Percentiles rank a stretch among this genome's conserved stretches.
Conservation (phyloP, 2,888 invertebrate species). For the Apodemia hepburni region DNA sequence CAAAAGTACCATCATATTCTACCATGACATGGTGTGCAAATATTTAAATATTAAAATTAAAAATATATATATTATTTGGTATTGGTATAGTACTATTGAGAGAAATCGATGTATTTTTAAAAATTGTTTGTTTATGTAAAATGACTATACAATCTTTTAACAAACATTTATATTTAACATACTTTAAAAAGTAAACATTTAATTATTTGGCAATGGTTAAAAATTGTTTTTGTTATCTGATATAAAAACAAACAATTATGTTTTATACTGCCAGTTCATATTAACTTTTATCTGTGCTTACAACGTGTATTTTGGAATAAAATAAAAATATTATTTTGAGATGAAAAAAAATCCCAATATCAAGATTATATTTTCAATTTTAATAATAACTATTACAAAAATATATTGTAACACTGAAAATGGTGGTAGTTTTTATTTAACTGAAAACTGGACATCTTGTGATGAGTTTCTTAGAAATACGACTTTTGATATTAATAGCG, state of each 20-base stretch:
- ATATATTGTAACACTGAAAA: constrained; percentile 12
- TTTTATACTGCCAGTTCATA: not conserved
- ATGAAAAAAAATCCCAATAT: too few relatives aligned
- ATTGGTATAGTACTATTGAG: too few relatives aligned
- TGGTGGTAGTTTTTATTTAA: not conserved
- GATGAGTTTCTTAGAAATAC: constrained; percentile 46
- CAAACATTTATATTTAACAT: not conserved
- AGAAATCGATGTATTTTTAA: too few relatives aligned
- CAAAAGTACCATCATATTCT: too few relatives aligned
- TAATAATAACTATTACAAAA: not conserved
- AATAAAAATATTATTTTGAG: too few relatives aligned
- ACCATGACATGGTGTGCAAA: too few relatives aligned
- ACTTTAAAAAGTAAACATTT: not conserved
- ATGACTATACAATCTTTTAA: too few relatives aligned
- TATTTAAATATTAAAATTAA: too few relatives aligned
- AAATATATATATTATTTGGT: too few relatives aligned
- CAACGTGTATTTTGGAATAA: not conserved
- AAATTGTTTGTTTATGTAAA: too few relatives aligned
- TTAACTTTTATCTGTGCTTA: not conserved
- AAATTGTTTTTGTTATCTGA: not conserved
- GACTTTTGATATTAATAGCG: constrained; percentile 37
- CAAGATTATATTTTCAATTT: not conserved
- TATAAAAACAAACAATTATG: not conserved
- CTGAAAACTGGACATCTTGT: constrained; percentile 48
- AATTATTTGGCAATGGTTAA: not conserved